A percentile compares a stretch with the other conserved stretches of the same genome.
These are phyloP conservation scores for Aphis gossypii DNA, from an alignment of 1,140 invertebrate genomes.

Conservation along the genomic window DNA sequence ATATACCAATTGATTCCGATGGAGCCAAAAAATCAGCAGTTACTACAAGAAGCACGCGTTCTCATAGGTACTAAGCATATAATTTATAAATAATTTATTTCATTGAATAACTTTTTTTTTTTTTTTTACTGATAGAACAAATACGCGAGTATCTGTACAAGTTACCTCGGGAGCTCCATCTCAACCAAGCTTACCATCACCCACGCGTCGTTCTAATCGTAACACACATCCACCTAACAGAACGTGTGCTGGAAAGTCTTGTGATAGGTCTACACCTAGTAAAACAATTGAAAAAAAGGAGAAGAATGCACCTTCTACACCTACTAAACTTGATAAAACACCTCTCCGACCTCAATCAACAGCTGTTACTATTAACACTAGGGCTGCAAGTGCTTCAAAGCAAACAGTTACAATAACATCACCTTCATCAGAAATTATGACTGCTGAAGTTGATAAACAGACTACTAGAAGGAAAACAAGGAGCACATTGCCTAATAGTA, in stretches of 20 bases:
- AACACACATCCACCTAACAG: conserved; percentile 54
- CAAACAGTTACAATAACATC: conserved; percentile 39
- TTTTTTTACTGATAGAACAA: conserved; percentile 38
- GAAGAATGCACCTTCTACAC: conserved; percentile 9
- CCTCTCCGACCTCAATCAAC: conserved; percentile 38
- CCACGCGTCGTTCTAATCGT: conserved; percentile 51
- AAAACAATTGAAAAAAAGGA: conserved; percentile 56
- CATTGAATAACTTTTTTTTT: not conserved
- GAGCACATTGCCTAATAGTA: conserved; percentile 57
- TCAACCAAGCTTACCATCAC: conserved; percentile 55
- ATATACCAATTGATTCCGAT: conserved; percentile 73
- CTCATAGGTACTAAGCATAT: conserved; percentile 58
- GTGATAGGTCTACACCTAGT: conserved; percentile 51
- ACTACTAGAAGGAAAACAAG: conserved; percentile 45
- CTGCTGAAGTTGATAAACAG: conserved; percentile 49
- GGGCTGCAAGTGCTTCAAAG: conserved; percentile 53
- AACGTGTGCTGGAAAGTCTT: conserved; percentile 48
- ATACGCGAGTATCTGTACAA: conserved; percentile 47
- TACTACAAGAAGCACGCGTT: conserved; percentile 62
- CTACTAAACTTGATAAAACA: conserved; percentile 56
- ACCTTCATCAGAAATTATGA: not conserved
- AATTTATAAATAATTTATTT: not conserved
- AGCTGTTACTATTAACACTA: conserved; percentile 51
- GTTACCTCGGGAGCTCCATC: conserved; percentile 6
- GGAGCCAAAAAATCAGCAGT: conserved; percentile 59